Base-by-base conservation (phyloP, 2,113 vertebrate species). In the Lontra canadensis region DNA sequence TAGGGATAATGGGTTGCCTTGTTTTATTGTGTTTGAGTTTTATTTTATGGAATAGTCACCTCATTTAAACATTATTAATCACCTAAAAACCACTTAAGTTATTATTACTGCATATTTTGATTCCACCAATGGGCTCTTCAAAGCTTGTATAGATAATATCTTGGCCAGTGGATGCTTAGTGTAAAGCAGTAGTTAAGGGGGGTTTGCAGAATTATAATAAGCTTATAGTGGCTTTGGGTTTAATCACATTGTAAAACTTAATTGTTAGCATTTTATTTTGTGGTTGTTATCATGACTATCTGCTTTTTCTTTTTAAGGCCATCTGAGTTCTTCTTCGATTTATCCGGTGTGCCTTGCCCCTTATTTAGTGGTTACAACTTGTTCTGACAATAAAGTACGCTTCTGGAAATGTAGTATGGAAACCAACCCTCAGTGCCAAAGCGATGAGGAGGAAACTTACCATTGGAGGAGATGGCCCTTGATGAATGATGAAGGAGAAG, bases 291-390 rank as follows among this genome's bases (percentile, higher is more conserved):
- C 96, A 39, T 90, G 26, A 96, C 83, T 86, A 4, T 71, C 1
- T 85, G 1, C 89, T 93, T 97, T 94, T 95, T 98, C 84, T 98
- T 90, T 93, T 98, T 84, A 97, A 99, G 99, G 99, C 91, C 99
- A 99, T 95, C 98, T 99, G 96, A 99, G 99, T 96, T 99, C 99
- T 96, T 99, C 99, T 29, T 99, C 99, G 4, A 99, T 99, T 98
- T 99, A 99, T 96, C 99, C 99, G 1, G 99, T 99, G 79, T 99
- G 99, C 98, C 99, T 99, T 97, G 99, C 99, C 39, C 99, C 99
- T 1, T 99, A 99, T 94, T 98, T 99, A 98, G 99, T 99, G 55
- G 99, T 99, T n/a, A 99, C 99, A 0, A 99, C 99, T 29, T 99
- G 99, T 98, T 99, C 99, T 0, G 99, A 99, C 98, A 99, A 99